Base-by-base conservation (phyloP, 2,888 invertebrate genomes). In the Mythimna vitellina region DNA sequence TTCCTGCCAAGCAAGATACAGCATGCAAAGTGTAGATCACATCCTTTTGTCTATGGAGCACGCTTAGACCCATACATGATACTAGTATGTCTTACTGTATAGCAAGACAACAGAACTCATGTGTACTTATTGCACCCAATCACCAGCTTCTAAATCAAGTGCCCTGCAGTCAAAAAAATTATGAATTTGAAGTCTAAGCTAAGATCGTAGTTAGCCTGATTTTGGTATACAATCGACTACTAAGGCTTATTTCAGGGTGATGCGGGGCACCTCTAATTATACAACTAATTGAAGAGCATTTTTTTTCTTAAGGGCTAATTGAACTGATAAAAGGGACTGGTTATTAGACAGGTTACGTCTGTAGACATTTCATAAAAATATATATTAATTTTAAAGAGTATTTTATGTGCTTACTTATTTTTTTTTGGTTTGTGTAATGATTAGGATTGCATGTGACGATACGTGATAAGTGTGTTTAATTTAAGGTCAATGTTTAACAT, bases 1-100 rank as follows among this genome's bases (percentile, higher is more conserved):
- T 93, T 73, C 93, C 94, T 0, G 90, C 86, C 29, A 90, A 90
- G 62, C 82, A 89, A 9, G 77, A 42, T 22, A 84, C 87, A 38
- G 90, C 90, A 17, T 86, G 89, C 60, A 84, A 83, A 49, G 91
- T 86, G 46, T 92, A 92, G 76, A 85, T 73, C 73, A 73, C 29
- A 67, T 58, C 9, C 65, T 73, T 54, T 67, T 49, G 35, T 63
- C 25, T 29, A 64, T 53, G 74, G 72, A 78, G 77, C 80, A 83
- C 74, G 81, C 83, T 86, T 81, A 70, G 70, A 80, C 67, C 70
- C 78, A 70, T 77, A 76, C 68, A 79, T 80, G 62, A 74, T 61
- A 63, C 65, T 54, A 58, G 56, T 25, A 60, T 49, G 61, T 63
- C 38, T 60, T 51, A 42, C 1, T 42, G 32, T 46, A 76, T 66